Evolutionary conservation across 2,797 vertebrate genomes (phyloP).

Genomic region (Cossypha niveicapilla): DNA sequence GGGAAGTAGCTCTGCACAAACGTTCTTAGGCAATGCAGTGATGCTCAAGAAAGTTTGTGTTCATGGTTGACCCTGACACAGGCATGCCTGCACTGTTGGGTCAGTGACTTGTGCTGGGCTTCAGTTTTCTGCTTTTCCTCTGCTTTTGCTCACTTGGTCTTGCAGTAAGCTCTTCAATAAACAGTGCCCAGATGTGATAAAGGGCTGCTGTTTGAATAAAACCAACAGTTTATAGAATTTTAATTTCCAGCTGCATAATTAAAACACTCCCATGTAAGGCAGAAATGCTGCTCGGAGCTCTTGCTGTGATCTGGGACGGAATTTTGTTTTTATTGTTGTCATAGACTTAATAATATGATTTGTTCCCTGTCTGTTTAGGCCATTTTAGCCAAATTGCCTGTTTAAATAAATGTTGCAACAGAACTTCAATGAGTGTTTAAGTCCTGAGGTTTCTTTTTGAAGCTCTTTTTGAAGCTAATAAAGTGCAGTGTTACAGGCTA

Average conservation of each 20-base stretch:
- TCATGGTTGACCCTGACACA: background rate
- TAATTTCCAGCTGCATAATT: slow-evolving; percentile 23
- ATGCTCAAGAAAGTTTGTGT: background rate
- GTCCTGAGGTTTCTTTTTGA: slow-evolving; percentile 10
- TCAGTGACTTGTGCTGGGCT: background rate
- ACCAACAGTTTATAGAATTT: background rate
- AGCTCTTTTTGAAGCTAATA: background rate
- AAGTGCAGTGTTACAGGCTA: background rate
- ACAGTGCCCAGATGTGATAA: background rate
- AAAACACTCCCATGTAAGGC: background rate
- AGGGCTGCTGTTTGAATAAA: background rate
- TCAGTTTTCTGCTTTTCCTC: background rate
- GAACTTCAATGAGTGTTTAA: background rate
- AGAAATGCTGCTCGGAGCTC: background rate
- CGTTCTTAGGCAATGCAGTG: accelerated
- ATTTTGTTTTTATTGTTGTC: slow-evolving; percentile 1
- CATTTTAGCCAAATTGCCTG: background rate
- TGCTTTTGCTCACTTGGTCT: background rate
- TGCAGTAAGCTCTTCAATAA: background rate
- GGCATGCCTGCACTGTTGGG: background rate
- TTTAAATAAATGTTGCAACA: background rate
- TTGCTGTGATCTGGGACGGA: background rate
- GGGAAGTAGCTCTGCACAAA: background rate
- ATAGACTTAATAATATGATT: background rate
- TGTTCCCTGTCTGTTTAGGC: slow-evolving; percentile 18